Evolutionary conservation across 2,113 vertebrate species (phyloP), one percentile per base, ranked within the genome.

Genomic region (Amazona guildingii): DNA sequence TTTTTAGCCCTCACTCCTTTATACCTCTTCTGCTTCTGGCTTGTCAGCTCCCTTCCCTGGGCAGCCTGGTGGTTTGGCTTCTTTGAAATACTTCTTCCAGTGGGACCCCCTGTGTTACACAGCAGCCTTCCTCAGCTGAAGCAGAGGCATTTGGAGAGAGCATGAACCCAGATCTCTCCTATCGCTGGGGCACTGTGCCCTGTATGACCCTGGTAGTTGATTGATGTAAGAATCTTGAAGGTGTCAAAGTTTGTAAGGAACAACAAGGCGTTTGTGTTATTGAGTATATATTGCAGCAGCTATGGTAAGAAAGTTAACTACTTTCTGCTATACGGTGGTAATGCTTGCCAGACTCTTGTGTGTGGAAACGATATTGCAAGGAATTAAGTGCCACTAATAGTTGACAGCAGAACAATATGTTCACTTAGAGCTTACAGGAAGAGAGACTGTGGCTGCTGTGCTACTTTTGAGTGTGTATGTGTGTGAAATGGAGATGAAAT

Each of bases 401-500:
- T 57, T 62, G 75, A 62, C 0, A 7, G 41, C 31, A 72, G 74
- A 89, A 44, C 17, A 31, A 2, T 23, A 23, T n/a, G 10, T 54
- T 62, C 33, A 25, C 25, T 41, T 49, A 11, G 25, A 80, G 49
- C 17, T 89, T 33, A 37, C 8, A 39, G 78, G 48, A 63, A 14
- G 55, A 86, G 67, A 44, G 43, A 7, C 7, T 3, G 35, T 72
- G 57, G 17, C 28, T 80, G 4, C n/a, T 73, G 44, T 31, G 33
- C 48, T 73, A 13, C 17, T 73, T 57, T 31, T 76, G 57, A 2
- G 0, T 31, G 5, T 63, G 37, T 41, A 7, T 5, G 0, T n/a
- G 54, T 39, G 11, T 86, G 78, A 57, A 57, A 39, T 14, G 10
- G 44, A 64, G 49, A 13, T n/a, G 6, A 48, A 77, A 43, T 87